Conservation (phyloP, 2,888 invertebrate genomes). For the Tortricodes alternella region DNA sequence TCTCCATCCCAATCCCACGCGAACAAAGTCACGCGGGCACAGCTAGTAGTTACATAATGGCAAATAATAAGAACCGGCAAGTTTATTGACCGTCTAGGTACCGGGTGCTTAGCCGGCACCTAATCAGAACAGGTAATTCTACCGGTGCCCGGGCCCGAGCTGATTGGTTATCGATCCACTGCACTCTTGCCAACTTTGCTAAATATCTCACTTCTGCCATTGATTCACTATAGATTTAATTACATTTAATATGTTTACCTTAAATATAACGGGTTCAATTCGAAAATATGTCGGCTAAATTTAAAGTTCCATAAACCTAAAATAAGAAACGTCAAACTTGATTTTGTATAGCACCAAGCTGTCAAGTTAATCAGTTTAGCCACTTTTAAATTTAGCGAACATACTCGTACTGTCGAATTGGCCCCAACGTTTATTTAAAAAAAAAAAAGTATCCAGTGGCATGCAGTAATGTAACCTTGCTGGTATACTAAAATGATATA, state of each 20-base stretch:
- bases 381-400: too few species aligned
- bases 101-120: constrained; percentile 56
- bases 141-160: constrained; percentile 42
- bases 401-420: too few species aligned
- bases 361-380: too few species aligned
- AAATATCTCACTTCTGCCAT: constrained; percentile 51
- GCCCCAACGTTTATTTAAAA: too few species aligned
- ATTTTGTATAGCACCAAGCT: too few species aligned
- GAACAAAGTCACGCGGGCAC: too few species aligned
- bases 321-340: too few species aligned
- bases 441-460: too few species aligned
- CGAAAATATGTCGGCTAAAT: neutral
- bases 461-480: too few species aligned
- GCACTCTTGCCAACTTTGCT: constrained; percentile 50
- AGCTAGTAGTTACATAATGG: constrained; percentile 1
- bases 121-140: constrained; percentile 72
- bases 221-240: constrained; percentile 29
- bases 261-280: neutral
- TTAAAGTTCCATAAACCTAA: too few species aligned
- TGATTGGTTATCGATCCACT: constrained; percentile 77
- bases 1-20: too few species aligned
- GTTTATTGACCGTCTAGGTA: constrained; percentile 49
- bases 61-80: constrained; percentile 39
- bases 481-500: too few species aligned
- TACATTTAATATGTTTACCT: neutral